Base-by-base conservation (phyloP, 1,140 invertebrate genomes). In the Aricia agestis region DNA sequence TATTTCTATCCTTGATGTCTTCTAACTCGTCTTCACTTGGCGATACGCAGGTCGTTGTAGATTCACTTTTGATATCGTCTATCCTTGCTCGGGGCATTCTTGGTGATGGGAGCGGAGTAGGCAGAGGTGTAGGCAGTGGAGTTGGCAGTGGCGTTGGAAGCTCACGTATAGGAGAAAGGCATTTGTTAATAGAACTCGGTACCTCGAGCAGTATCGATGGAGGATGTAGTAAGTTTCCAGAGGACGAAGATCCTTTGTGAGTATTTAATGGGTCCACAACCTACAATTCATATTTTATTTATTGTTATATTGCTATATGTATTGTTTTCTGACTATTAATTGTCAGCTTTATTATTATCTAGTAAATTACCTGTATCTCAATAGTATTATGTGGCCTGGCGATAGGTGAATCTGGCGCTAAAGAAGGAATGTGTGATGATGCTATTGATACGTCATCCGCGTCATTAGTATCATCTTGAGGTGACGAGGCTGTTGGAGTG, bases 121-220 rank as follows among this genome's bases (percentile, higher is more conserved):
- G 92, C 41, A 94, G 91, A 17, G 95, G 95, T 10, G 95, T 95
- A 75, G 93, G 94, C 68, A 93, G 92, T 52, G 95, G 95, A 4
- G 95, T 95, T 0, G 95, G 94, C 68, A 93, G 90, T 59, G 95
- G 95, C 6, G 95, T 95, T 2, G 95, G 95, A 67, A 95, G 85
- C 84, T 96, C 95, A 69, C 95, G 90, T 71, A 96, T 95, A 0
- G 95, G 95, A 41, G 95, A 96, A 67, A 96, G 91, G 83, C 95
- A 95, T 82, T 95, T 95, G 77, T 94, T 95, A 52, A 95, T 95
- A 81, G 92, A 91, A 76, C 92, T 93, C 7, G 95, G 95, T 70
- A 95, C 94, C 92, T 96, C 95, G 41, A 96, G 90, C 13, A 95
- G 91, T 73, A 96, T 95, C 32, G 94, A 94, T 13, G 95, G 94